Percentiles rank a stretch among this genome's conserved stretches.
Evolutionary conservation across 2,113 vertebrate species (phyloP).

Genomic region (Brevimyrus niger): DNA sequence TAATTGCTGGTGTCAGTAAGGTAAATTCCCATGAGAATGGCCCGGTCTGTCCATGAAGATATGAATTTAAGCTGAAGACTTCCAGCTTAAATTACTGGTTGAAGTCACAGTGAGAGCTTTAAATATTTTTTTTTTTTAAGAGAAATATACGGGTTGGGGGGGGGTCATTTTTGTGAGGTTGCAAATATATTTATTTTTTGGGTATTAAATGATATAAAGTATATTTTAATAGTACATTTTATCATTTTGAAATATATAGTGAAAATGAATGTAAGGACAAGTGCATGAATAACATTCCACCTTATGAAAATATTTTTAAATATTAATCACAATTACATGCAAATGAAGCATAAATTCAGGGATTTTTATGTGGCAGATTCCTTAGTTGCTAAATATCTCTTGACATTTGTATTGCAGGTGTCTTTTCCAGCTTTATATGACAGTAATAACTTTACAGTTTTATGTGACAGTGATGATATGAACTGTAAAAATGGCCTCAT

Average conservation of each 20-base stretch:
- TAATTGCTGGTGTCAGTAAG: not conserved
- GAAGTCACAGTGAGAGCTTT: constrained; percentile 29
- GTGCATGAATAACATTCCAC: constrained; percentile 34
- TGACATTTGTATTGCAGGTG: constrained; percentile 43
- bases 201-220: constrained; percentile 42
- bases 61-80: constrained; percentile 47
- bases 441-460: not conserved
- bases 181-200: constrained; percentile 68
- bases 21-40: constrained; percentile 51
- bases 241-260: not conserved
- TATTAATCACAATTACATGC: constrained; percentile 26
- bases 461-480: not conserved
- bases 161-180: constrained; percentile 1
- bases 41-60: constrained; percentile 50
- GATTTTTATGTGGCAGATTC: not conserved
- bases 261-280: not conserved
- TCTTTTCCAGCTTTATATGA: constrained; percentile 21
- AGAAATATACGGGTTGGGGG: not conserved
- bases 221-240: constrained; percentile 12
- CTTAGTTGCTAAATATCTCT: constrained; percentile 42
- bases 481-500: not conserved
- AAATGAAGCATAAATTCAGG: not conserved
- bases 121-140: no score
- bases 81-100: constrained; percentile 23
- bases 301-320: constrained; percentile 47